Evolutionary conservation across 2,113 vertebrate genomes (phyloP).

Genomic region (Suricata suricatta): DNA sequence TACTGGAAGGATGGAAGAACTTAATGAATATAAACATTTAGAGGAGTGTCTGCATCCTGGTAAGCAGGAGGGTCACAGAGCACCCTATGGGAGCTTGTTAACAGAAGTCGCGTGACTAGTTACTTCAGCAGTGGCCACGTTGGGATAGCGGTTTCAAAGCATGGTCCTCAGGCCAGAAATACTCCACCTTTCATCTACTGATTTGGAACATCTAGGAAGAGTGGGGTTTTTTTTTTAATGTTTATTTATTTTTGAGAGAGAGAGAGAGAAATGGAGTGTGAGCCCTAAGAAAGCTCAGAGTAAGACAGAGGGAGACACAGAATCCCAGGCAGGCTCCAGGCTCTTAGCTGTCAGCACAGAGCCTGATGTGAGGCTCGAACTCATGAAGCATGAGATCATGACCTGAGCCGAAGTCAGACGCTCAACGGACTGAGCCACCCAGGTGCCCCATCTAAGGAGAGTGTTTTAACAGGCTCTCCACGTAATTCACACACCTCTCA

Average conservation of each 20-base stretch:
- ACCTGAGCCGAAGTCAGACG: too few species aligned
- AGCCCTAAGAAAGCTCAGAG: too few species aligned
- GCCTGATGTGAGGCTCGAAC: too few species aligned
- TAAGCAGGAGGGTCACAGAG: neutral
- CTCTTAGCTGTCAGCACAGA: too few species aligned
- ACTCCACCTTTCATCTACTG: neutral
- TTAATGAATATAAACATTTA: neutral
- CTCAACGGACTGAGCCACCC: too few species aligned
- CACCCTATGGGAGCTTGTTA: neutral
- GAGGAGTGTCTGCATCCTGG: neutral
- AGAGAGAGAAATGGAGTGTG: too few species aligned
- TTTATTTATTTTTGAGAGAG: too few species aligned
- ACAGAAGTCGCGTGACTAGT: neutral
- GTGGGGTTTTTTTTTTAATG: too few species aligned
- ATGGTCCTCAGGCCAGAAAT: neutral
- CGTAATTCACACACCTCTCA: neutral
- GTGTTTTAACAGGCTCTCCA: neutral
- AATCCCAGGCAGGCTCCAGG: too few species aligned
- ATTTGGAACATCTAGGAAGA: neutral
- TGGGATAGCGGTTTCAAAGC: neutral
- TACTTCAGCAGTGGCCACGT: neutral
- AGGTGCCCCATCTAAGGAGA: neutral
- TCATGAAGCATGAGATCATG: too few species aligned
- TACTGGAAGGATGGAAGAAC: neutral
- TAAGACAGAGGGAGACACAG: too few species aligned